phyloP scores from a whole-genome alignment of 2,888 invertebrate genomes.

The Drosophila barbarae region DNA sequence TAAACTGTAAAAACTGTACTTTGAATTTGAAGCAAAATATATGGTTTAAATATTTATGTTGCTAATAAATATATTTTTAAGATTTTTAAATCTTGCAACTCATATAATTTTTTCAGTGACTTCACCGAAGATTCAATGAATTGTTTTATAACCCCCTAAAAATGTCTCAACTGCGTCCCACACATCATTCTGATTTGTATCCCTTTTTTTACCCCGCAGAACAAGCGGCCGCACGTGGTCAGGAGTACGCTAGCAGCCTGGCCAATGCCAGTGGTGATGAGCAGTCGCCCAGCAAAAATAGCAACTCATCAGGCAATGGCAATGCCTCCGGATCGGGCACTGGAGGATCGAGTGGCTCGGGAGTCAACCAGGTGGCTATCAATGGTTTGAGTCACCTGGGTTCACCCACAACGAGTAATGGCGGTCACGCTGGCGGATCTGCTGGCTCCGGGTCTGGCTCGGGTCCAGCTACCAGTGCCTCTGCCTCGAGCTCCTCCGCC shows the following conservation, averaged over 20 bases:
- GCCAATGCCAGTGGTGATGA: conserved; percentile 71
- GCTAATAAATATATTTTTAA: no score
- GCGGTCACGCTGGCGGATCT: conserved; percentile 37
- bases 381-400: conserved; percentile 53
- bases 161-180: neutral
- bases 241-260: conserved; percentile 70
- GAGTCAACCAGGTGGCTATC: conserved; percentile 41
- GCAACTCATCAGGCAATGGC: conserved; percentile 32
- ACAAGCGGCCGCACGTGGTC: conserved; percentile 72
- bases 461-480: conserved; percentile 4
- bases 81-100: no score
- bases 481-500: conserved; percentile 7
- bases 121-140: no score
- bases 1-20: no score
- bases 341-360: conserved; percentile 6
- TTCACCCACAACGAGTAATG: conserved; percentile 51
- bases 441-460: conserved; percentile 13
- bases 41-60: no score
- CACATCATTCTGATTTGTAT: conserved; percentile 23
- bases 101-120: no score
- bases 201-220: conserved; percentile 48
- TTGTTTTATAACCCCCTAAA: neutral
- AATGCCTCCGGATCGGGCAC: conserved; percentile 5
- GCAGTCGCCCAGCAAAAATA: conserved; percentile 73
- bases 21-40: no score